Conservation (phyloP, 2,888 invertebrate genomes). For the Ectemnius continuus region DNA sequence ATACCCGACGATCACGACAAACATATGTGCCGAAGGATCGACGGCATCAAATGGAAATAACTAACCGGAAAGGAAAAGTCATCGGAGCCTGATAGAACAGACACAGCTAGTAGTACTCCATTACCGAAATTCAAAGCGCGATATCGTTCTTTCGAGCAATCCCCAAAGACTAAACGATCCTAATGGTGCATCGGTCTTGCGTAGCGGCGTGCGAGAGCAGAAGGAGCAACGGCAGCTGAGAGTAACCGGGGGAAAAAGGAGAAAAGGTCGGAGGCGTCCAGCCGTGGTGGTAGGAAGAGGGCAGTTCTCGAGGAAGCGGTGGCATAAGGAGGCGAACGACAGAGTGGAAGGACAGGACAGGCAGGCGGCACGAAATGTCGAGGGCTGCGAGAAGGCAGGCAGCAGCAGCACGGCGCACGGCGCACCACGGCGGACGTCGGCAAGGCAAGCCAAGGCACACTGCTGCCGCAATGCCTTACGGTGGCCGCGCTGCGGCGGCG, state of each 20-base stretch:
- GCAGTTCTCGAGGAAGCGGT: slow-evolving; percentile 5
- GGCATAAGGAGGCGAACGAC: not conserved
- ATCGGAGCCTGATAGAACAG: not conserved
- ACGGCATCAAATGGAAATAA: not conserved
- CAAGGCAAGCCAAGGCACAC: slow-evolving; percentile 56
- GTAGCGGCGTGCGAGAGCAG: slow-evolving; percentile 4
- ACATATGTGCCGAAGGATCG: not conserved
- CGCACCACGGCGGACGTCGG: slow-evolving; percentile 47
- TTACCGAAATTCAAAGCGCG: not conserved
- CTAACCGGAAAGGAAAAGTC: slow-evolving; percentile 7
- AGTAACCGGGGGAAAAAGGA: slow-evolving; percentile 22
- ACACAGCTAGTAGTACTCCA: not conserved
- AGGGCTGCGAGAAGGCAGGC: slow-evolving; percentile 13
- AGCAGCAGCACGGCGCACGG: slow-evolving; percentile 27
- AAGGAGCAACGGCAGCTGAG: slow-evolving; percentile 2
- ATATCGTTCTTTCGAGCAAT: not conserved
- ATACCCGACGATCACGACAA: not conserved
- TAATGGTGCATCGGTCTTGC: not conserved
- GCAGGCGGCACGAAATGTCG: not conserved
- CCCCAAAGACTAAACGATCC: not conserved
- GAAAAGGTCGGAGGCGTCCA: slow-evolving; percentile 11
- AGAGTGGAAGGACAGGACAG: not conserved
- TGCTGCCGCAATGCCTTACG: slow-evolving; percentile 54
- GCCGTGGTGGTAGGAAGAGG: not conserved
- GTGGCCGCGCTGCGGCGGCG: slow-evolving; percentile 55